These are phyloP conservation scores for Hypothenemus hampei DNA, from an alignment of 1,140 invertebrate species.

Conservation along the genomic window DNA sequence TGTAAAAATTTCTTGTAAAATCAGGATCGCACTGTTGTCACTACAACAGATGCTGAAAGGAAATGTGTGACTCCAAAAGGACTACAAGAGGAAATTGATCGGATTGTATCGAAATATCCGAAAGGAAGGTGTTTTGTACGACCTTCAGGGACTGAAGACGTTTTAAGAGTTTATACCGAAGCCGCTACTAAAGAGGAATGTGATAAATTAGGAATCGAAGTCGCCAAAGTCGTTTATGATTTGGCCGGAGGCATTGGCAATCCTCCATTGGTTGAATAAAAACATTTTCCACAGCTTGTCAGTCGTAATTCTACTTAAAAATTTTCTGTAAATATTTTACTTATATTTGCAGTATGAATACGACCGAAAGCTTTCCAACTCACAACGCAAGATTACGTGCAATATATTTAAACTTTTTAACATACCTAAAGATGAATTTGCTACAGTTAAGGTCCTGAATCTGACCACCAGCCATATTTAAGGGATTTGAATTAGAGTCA, in stretches of 20 bases:
- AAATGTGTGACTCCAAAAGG: conserved; percentile 71
- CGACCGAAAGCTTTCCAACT: not conserved
- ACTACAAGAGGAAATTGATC: conserved; percentile 78
- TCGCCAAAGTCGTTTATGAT: conserved; percentile 68
- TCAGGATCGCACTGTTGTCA: conserved; percentile 77
- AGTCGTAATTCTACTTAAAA: too few relatives aligned
- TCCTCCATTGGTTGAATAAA: conserved; percentile 39
- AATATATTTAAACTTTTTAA: not conserved
- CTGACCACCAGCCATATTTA: too few relatives aligned
- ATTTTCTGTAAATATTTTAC: too few relatives aligned
- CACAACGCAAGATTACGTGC: not conserved
- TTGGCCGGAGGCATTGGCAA: conserved; percentile 68
- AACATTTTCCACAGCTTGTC: too few relatives aligned
- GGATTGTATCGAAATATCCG: conserved; percentile 61
- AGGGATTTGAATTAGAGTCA: too few relatives aligned
- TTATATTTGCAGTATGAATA: too few relatives aligned
- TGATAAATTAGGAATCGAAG: conserved; percentile 69
- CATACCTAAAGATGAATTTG: not conserved
- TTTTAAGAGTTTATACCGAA: conserved; percentile 95
- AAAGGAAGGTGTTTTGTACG: conserved; percentile 84
- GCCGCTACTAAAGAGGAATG: conserved; percentile 70
- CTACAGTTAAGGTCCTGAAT: too few relatives aligned
- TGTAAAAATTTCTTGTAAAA: not conserved
- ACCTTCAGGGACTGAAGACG: conserved; percentile 90
- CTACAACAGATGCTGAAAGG: conserved; percentile 82